Percentiles rank a stretch among this genome's conserved stretches.
Conservation (phyloP, 2,797 vertebrate species). For the Paedocypris micromegethes region DNA sequence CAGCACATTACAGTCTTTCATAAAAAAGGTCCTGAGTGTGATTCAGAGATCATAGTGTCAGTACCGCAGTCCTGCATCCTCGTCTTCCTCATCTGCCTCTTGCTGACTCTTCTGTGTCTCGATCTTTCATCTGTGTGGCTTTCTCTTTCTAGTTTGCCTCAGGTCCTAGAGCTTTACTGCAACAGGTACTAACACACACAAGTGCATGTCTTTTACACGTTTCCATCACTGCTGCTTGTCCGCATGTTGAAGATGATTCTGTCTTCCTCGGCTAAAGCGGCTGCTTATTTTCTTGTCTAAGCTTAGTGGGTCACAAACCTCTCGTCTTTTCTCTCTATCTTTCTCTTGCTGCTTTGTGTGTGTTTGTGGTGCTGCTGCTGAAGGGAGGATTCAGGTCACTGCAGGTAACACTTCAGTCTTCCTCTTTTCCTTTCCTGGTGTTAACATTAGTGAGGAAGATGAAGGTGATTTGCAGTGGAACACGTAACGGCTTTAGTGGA, state of each 20-base stretch:
- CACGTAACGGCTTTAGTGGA: no score
- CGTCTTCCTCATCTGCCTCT: conserved; percentile 34
- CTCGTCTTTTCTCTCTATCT: conserved; percentile 53
- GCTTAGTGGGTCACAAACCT: conserved; percentile 40
- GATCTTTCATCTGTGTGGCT: conserved; percentile 56
- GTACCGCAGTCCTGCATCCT: neutral
- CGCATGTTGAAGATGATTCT: neutral
- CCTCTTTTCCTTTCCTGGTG: neutral
- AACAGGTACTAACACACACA: conserved; percentile 78
- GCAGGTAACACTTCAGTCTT: conserved; percentile 76
- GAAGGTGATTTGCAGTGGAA: no score
- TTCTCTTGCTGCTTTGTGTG: conserved; percentile 57
- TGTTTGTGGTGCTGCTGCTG: conserved; percentile 70
- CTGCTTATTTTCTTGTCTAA: conserved; percentile 53
- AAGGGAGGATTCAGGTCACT: conserved; percentile 98
- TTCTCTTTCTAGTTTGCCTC: conserved; percentile 77
- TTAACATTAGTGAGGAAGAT: neutral
- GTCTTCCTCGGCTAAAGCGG: neutral
- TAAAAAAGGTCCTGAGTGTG: no score
- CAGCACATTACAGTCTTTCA: no score
- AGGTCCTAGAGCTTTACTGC: conserved; percentile 81
- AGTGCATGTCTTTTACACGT: no score
- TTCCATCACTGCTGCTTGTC: no score
- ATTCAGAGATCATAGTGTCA: no score
- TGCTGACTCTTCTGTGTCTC: conserved; percentile 39